Base-by-base conservation (phyloP, 1,140 invertebrate species). In the Brachystomella parvula region DNA sequence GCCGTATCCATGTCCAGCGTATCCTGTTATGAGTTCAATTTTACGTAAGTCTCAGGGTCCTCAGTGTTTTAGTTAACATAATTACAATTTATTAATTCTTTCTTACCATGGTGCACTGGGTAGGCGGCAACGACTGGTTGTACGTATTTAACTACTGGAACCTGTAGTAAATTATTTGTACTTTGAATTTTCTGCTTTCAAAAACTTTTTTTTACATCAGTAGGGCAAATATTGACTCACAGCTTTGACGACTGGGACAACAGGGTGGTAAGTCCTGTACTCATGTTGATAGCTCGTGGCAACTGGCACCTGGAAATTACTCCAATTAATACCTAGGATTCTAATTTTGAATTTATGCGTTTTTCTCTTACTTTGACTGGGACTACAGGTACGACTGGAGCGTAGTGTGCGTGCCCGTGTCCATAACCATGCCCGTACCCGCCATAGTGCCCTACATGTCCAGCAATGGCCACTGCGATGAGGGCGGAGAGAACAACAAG, bases 221-320 rank as follows among this genome's bases (percentile, higher is more conserved):
- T n/a, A n/a, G n/a, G n/a, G n/a, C n/a, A 56, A 24, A 12, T 29
- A 24, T 31, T 53, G 30, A 68, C 68, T 68, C 21, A 72, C 71
- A 58, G 53, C 53, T 33, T 67, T 66, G 1, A 72, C 65, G 15
- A 72, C 71, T 24, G 71, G 70, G 15, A 72, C 66, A 24, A 72
- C 71, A 62, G 68, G 71, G 57, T 72, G 71, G 58, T 72, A 72
- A 24, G 66, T 70, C 28, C 71, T 35, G 61, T 72, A 66, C 61
- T 72, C 71, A 47, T 72, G 71, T 44, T 72, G 71, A 33, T 72
- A 72, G 19, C 35, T 57, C 6, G 68, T 70, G 21, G 71, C 71
- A 2, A 72, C 26, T 58, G 71, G 71, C 0, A 72, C 71, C 71
- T 72, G 53, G n/a, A 6, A 12, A 12, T 24, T 1, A 6, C 6